Evolutionary conservation across 1,140 invertebrate species (phyloP), one percentile per base, ranked within the genome.

Genomic region (Theocolax elegans): DNA sequence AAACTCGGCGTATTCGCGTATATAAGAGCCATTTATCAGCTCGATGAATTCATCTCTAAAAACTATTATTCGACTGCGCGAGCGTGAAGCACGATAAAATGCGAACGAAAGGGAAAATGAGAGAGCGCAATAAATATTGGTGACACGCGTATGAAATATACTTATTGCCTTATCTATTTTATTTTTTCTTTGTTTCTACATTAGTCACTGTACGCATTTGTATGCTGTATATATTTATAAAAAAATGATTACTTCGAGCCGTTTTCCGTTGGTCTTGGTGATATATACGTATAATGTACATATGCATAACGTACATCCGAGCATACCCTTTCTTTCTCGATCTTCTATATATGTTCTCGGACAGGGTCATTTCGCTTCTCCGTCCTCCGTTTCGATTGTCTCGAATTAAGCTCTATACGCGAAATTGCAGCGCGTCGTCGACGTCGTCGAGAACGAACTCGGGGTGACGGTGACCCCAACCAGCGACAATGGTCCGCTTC

Each of bases 341-440:
- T 23, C 56, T 59, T 13, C 58, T n/a, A n/a, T n/a, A n/a, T n/a
- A 10, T 35, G 31, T 35, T 35, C 31, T 35, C n/a, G n/a, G n/a
- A n/a, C n/a, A n/a, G n/a, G n/a, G n/a, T n/a, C n/a, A n/a, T 35
- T 10, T 35, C 31, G 4, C 31, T 10, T 35, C 10, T 35, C n/a
- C 31, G 4, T 35, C 31, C 31, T 51, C 29, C 51, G 2, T 68
- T 75, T 74, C 74, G 77, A 77, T 77, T 78, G 56, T 72, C 60
- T 63, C 60, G 35, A 79, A 78, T 79, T 74, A 60, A 48, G 62
- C 54, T 19, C 29, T 40, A 21, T 44, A 38, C 19, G 71, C 72
- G 59, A 77, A 77, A 79, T 77, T 77, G 76, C 74, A 74, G 74
- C 63, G n/a, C 75, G 72, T 62, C 73, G 72, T 27, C 31, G 31